phyloP scores from a whole-genome alignment of 2,888 invertebrate species.

The Muschampia plurimacula region DNA sequence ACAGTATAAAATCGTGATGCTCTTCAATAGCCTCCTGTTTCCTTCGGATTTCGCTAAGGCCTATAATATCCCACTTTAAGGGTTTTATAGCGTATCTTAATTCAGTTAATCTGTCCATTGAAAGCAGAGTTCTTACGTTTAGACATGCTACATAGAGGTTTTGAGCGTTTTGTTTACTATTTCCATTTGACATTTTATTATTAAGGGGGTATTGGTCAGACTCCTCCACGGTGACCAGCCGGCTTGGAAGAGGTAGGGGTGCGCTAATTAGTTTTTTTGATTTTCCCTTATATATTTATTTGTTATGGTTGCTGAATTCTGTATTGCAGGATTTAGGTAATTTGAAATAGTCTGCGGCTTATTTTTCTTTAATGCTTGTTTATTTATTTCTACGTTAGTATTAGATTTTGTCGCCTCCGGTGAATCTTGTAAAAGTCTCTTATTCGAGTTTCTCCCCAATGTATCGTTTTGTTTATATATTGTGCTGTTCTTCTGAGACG shows the following conservation, averaged over 20 bases:
- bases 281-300: neutral
- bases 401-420: too few relatives aligned
- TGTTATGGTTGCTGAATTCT: neutral
- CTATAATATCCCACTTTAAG: neutral
- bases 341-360: neutral
- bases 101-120: neutral
- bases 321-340: neutral
- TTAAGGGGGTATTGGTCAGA: neutral
- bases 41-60: neutral
- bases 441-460: too few relatives aligned
- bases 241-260: neutral
- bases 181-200: neutral
- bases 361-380: neutral
- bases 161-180: neutral
- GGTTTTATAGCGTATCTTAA: neutral
- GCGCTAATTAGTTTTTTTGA: neutral
- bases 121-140: neutral
- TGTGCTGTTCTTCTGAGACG: too few relatives aligned
- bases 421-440: too few relatives aligned
- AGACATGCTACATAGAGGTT: neutral
- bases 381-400: too few relatives aligned
- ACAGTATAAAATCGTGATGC: conserved; percentile 41
- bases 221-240: neutral
- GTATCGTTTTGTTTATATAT: too few relatives aligned
- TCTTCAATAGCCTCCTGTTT: neutral